Evolutionary conservation across 2,797 vertebrate species (phyloP).

Genomic region (Harpagifer antarcticus): DNA sequence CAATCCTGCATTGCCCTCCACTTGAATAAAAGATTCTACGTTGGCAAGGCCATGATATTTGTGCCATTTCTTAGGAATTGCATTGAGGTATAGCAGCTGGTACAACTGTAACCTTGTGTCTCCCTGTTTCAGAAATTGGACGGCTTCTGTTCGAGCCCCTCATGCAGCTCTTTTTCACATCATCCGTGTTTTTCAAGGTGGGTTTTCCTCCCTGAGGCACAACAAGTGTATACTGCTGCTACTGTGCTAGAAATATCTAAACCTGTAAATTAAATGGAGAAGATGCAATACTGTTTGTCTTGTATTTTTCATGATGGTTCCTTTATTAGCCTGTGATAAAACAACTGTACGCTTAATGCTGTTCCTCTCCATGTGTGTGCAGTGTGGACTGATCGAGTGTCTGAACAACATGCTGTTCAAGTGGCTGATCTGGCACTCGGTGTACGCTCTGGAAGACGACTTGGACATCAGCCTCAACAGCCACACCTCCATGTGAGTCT

Average conservation of each 20-base stretch:
- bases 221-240: neutral
- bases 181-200: conserved; percentile 95
- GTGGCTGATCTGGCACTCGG: conserved; percentile 90
- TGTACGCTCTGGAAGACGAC: conserved; percentile 79
- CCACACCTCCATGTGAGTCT: conserved; percentile 84
- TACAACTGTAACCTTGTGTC: conserved; percentile 48
- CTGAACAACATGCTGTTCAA: conserved; percentile 91
- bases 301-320: neutral
- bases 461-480: conserved; percentile 85
- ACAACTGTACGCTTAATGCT: neutral
- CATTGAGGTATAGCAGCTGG: conserved; percentile 4
- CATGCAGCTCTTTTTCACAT: conserved; percentile 92
- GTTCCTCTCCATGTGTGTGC: conserved; percentile 25
- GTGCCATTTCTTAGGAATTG: neutral
- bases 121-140: conserved; percentile 83
- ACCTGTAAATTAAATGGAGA: conserved; percentile 1
- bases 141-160: conserved; percentile 88
- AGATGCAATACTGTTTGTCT: conserved; percentile 10
- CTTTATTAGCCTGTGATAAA: conserved; percentile 18
- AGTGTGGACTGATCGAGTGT: conserved; percentile 93
- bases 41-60: neutral
- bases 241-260: neutral
- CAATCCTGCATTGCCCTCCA: neutral
- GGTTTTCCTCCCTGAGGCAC: neutral
- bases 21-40: conserved; percentile 5